Evolutionary conservation across 2,113 vertebrate species (phyloP), one percentile per base, ranked within the genome.

Genomic region (Prunella himalayana): DNA sequence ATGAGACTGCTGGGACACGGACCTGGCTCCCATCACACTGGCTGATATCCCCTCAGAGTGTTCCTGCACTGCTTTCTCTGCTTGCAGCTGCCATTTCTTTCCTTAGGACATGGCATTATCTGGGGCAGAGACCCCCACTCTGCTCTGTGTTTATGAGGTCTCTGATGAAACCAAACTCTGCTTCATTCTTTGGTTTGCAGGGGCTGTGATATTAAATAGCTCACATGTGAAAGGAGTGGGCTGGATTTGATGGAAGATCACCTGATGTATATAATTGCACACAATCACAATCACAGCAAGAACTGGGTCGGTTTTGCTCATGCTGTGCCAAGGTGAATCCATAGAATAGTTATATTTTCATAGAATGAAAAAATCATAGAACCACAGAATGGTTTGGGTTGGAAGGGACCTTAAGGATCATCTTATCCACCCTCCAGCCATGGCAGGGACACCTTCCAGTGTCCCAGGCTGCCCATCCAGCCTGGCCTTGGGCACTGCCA

Each of bases 291-390:
- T 76, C 17, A 47, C 56, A 63, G 86, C 49, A 51, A 78, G 56
- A 94, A 39, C 73, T 33, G 82, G 60, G 72, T 83, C 60, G 66
- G 66, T 83, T 94, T 94, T 96, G 88, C 61, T 97, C 72, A 14
- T 64, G 77, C 66, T 86, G 64, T 94, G 93, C 94, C 95, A 95
- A 91, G 86, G 41, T 77, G 57, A 94, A 82, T 53, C 50, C 75
- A 65, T 72, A 91, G 25, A 82, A 64, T 13, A 90, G 94, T 66
- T 79, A 80, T 14, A 45, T 82, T 16, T 75, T 41, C 69, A 42
- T 7, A 23, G 27, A 50, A 17, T 50, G 21, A 18, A 9, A 28
- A 19, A 19, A 57, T 25, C 12, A 19, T 1, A 22, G 31, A 31
- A 23, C 13, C 14, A 27, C 15, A 12, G 13, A 8, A n/a, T 28